Percentiles rank a stretch among this genome's conserved stretches.
phyloP scores from a whole-genome alignment of 1,140 invertebrate species.

The Philotrypesis tridentata region DNA sequence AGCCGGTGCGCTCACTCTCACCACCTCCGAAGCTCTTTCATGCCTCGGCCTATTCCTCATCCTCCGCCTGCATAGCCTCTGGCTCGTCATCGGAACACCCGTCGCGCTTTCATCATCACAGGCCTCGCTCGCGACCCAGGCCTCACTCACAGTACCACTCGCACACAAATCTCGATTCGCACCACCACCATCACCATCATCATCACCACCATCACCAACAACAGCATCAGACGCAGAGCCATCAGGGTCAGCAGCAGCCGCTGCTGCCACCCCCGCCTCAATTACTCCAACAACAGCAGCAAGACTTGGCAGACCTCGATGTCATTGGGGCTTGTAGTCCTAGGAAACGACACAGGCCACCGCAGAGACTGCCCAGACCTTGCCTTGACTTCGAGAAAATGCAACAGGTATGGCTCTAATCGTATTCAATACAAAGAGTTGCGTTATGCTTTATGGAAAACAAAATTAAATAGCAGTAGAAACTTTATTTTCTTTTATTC shows the following conservation, averaged over 20 bases:
- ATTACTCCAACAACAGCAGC: conserved; percentile 56
- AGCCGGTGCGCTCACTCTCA: conserved; percentile 81
- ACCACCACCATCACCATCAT: conserved; percentile 58
- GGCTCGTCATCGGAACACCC: conserved; percentile 23
- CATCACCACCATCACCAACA: conserved; percentile 56
- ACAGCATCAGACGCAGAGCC: conserved; percentile 45
- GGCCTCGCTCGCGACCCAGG: conserved; percentile 63
- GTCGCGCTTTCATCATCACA: conserved; percentile 54
- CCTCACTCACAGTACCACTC: conserved; percentile 60
- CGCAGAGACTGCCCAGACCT: conserved; percentile 83
- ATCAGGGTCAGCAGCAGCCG: conserved; percentile 56
- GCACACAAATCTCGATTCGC: conserved; percentile 55
- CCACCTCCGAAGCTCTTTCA: conserved; percentile 85
- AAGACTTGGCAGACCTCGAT: conserved; percentile 61
- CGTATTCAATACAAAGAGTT: background rate
- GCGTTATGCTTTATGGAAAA: background rate
- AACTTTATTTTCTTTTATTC: no score
- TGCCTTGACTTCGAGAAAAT: conserved; percentile 97
- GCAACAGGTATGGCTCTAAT: conserved; percentile 82
- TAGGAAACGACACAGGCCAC: conserved; percentile 77
- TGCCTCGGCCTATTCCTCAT: conserved; percentile 65
- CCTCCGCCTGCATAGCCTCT: conserved; percentile 1
- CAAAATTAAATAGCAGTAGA: background rate
- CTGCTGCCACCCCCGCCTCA: conserved; percentile 27
- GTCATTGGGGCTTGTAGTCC: conserved; percentile 76